Evolutionary conservation across 2,888 invertebrate species (phyloP).

Genomic region (Amphimallon solstitiale): DNA sequence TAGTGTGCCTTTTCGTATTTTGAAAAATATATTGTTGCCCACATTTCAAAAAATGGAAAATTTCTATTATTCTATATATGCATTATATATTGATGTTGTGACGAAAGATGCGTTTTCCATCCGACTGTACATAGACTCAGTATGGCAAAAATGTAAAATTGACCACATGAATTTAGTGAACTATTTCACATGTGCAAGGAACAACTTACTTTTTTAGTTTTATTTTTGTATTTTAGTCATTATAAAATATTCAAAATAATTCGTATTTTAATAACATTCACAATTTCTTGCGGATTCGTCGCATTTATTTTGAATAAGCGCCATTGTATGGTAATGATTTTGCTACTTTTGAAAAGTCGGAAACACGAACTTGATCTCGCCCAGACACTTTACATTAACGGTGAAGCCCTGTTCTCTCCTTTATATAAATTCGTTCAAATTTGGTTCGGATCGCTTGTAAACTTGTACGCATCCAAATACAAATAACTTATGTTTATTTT

Average conservation of each 20-base stretch:
- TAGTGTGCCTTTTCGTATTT: too few relatives aligned
- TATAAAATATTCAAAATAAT: constrained; percentile 57
- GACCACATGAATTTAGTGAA: constrained; percentile 29
- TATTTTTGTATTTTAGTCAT: constrained; percentile 46
- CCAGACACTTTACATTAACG: constrained; percentile 49
- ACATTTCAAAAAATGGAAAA: too few relatives aligned
- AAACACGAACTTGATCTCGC: constrained; percentile 47
- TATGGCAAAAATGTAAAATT: too few relatives aligned
- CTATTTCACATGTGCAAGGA: constrained; percentile 20
- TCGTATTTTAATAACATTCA: constrained; percentile 56
- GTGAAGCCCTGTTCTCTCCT: constrained; percentile 41
- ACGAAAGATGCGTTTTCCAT: too few relatives aligned
- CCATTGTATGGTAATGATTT: constrained; percentile 53
- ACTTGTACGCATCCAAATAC: constrained; percentile 40
- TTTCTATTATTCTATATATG: too few relatives aligned
- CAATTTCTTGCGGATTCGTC: constrained; percentile 56
- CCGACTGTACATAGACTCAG: too few relatives aligned
- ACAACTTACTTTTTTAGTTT: constrained; percentile 30
- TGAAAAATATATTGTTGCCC: too few relatives aligned
- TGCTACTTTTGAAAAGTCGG: constrained; percentile 51
- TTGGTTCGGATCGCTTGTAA: constrained; percentile 40
- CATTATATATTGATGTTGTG: too few relatives aligned
- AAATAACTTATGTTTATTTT: constrained; percentile 39
- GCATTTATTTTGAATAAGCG: constrained; percentile 51
- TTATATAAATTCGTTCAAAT: constrained; percentile 40